Evolutionary conservation across 2,797 vertebrate genomes (phyloP), one percentile per base, ranked within the genome.

Genomic region (Crocodylus rhombifer): DNA sequence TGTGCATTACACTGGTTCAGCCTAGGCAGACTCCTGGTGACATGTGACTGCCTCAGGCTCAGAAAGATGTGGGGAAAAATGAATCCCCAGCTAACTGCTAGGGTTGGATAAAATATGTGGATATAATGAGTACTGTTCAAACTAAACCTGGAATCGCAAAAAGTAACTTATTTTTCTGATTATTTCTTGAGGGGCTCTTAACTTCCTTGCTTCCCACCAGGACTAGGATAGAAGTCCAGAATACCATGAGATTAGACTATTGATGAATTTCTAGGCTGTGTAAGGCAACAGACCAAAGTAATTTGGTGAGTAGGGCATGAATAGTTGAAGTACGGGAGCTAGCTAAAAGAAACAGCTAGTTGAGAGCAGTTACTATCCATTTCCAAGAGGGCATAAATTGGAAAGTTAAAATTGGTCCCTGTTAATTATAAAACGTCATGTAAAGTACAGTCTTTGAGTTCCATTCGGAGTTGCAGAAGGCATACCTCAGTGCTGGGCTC

Each of bases 361-460:
- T 77, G 26, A 87, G 87, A 57, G 20, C 4, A n/a, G 57, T 93
- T 84, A 84, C 11, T 87, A n/a, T 56, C 86, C 42, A 79, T 90
- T 75, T 85, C 78, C 65, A 57, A 30, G 64, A 36, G 92, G 15
- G 74, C n/a, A 65, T 42, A 42, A 42, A 42, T 42, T 42, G 6
- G 36, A 42, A 87, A 82, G 90, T 51, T 4, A 86, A 90, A 80
- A 85, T 83, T 23, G 25, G 6, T 36, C 80, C 61, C 18, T 58
- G 1, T 18, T 69, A 33, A 61, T 87, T 55, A 30, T 63, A 5
- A 63, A 85, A 51, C 0, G 1, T 42, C 12, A 13, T 85, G 51
- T 74, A 92, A 74, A 81, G 62, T 71, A 83, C 0, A 0, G 5
- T 28, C 26, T 23, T 14, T 71, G 14, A 51, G 23, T 33, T 88